Conservation (phyloP, 2,888 invertebrate genomes). For the Drosophila mimetica region DNA sequence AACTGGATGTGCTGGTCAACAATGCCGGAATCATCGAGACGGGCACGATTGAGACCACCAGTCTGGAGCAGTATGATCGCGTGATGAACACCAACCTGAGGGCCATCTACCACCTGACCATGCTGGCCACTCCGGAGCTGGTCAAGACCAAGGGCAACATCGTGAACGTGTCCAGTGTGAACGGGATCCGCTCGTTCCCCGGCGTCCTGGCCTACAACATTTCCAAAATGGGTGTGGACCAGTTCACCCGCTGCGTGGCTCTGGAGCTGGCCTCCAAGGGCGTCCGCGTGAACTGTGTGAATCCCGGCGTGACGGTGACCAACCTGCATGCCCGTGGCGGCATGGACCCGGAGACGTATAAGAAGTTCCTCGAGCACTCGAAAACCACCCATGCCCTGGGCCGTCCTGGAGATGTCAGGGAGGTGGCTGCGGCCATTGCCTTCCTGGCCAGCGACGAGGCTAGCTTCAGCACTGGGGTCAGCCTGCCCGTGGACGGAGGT, state of each 20-base stretch:
- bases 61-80: conserved; percentile 93
- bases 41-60: conserved; percentile 94
- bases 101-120: conserved; percentile 92
- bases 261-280: conserved; percentile 92
- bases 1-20: conserved; percentile 93
- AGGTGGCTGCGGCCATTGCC: conserved; percentile 94
- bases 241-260: conserved; percentile 96
- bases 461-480: conserved; percentile 90
- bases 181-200: conserved; percentile 95
- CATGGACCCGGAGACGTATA: conserved; percentile 92
- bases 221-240: conserved; percentile 97
- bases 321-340: conserved; percentile 95
- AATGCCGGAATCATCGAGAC: conserved; percentile 94
- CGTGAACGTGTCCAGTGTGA: conserved; percentile 98
- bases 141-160: conserved; percentile 93
- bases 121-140: conserved; percentile 94
- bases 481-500: conserved; percentile 89
- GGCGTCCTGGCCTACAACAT: conserved; percentile 95
- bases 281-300: conserved; percentile 95
- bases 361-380: conserved; percentile 92
- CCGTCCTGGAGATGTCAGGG: conserved; percentile 91
- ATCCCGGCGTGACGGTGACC: conserved; percentile 95
- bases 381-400: conserved; percentile 97
- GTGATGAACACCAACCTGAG: conserved; percentile 96
- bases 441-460: conserved; percentile 92